Conservation (phyloP, 1,140 invertebrate species). For the Ctenoplectra terminalis region DNA sequence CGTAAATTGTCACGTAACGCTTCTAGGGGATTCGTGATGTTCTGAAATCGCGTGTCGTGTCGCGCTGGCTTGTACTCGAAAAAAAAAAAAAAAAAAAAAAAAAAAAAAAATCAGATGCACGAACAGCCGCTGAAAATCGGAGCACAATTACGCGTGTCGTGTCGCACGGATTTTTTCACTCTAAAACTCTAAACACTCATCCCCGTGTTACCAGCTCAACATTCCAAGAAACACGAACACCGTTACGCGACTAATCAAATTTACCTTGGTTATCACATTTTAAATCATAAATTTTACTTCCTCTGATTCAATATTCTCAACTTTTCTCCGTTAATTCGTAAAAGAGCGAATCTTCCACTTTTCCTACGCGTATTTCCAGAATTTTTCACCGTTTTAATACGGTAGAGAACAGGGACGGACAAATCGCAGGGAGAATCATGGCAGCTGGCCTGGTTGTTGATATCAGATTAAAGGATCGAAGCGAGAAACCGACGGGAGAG, state of each 20-base stretch:
- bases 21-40: slow-evolving; percentile 20
- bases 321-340: background rate
- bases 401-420: background rate
- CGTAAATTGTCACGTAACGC: slow-evolving; percentile 55
- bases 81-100: background rate
- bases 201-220: background rate
- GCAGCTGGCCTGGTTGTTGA: slow-evolving; percentile 33
- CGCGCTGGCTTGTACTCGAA: too few relatives aligned
- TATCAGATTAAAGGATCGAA: slow-evolving; percentile 47
- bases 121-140: slow-evolving; percentile 22
- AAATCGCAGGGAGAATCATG: slow-evolving; percentile 3
- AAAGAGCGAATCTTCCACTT: too few relatives aligned
- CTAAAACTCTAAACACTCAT: background rate
- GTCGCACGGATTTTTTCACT: slow-evolving; percentile 4
- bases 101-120: slow-evolving; percentile 24
- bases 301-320: background rate
- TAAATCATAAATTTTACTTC: background rate
- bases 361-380: background rate
- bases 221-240: background rate
- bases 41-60: slow-evolving; percentile 28
- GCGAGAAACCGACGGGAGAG: background rate
- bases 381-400: slow-evolving; percentile 1
- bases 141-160: background rate
- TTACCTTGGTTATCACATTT: background rate
- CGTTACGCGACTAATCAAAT: background rate